Percentiles rank a stretch among this genome's conserved stretches.
Conservation (phyloP, 2,797 vertebrate species). For the Pristis pectinata region DNA sequence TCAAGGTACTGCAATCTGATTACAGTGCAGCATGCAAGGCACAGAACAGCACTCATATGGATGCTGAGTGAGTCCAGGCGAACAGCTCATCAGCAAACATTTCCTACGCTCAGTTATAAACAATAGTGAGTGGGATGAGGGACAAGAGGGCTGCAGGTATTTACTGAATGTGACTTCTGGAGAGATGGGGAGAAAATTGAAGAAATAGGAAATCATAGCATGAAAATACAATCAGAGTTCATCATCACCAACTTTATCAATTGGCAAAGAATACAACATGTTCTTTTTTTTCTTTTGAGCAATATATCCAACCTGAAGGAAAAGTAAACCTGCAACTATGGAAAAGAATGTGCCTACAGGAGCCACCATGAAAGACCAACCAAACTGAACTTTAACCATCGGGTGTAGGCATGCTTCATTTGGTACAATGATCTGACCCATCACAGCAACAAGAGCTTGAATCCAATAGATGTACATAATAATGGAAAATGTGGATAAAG, state of each 20-base stretch:
- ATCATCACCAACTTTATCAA: slow-evolving; percentile 9
- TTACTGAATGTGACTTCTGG: background rate
- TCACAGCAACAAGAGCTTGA: slow-evolving; percentile 1
- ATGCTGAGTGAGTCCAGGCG: background rate
- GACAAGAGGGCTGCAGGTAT: background rate
- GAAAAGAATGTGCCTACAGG: background rate
- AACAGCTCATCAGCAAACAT: background rate
- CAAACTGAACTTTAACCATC: slow-evolving; percentile 7
- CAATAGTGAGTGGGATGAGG: background rate
- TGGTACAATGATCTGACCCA: background rate
- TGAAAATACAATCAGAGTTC: background rate
- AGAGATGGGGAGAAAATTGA: background rate
- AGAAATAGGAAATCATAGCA: background rate
- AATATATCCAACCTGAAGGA: background rate
- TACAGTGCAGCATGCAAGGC: background rate
- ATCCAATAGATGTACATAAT: slow-evolving; percentile 28
- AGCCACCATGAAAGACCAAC: slow-evolving; percentile 16
- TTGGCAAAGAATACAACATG: background rate
- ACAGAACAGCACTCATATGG: background rate
- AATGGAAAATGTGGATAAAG: slow-evolving; percentile 28
- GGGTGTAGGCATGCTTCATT: background rate
- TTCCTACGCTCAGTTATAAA: background rate
- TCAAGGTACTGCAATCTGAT: background rate
- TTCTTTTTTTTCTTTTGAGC: background rate
- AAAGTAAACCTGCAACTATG: slow-evolving; percentile 17